Evolutionary conservation across 2,113 vertebrate species (phyloP).

Genomic region (Lepidothrix coronata): DNA sequence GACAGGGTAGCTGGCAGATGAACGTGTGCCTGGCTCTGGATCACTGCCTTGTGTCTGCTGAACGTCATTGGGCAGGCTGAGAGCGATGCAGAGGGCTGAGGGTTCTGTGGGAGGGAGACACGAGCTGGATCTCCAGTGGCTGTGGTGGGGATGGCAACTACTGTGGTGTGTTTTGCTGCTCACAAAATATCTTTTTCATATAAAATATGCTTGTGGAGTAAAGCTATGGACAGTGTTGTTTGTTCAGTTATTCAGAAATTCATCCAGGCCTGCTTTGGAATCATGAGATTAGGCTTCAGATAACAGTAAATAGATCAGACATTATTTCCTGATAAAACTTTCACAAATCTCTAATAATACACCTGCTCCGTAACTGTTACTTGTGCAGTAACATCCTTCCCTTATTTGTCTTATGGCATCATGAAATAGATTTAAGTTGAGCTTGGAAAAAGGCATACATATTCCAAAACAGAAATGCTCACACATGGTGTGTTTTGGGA

Average conservation of each 20-base stretch:
- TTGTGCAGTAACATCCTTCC: background rate
- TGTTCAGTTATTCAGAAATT: background rate
- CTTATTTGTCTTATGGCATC: background rate
- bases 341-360: background rate
- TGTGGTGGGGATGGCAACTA: background rate
- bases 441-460: background rate
- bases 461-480: background rate
- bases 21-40: background rate
- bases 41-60: background rate
- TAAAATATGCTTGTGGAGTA: background rate
- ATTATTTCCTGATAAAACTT: background rate
- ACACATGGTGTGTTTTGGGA: background rate
- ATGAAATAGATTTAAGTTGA: background rate
- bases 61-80: background rate
- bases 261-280: background rate
- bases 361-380: background rate
- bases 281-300: background rate
- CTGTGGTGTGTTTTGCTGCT: background rate
- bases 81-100: accelerated
- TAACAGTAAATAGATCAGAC: background rate
- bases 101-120: accelerated
- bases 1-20: background rate
- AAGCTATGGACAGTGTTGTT: background rate
- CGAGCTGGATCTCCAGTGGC: background rate
- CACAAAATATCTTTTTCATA: background rate